These are phyloP conservation scores for Todiramphus saurophagus DNA, from an alignment of 2,113 vertebrate genomes.

Conservation along the genomic window DNA sequence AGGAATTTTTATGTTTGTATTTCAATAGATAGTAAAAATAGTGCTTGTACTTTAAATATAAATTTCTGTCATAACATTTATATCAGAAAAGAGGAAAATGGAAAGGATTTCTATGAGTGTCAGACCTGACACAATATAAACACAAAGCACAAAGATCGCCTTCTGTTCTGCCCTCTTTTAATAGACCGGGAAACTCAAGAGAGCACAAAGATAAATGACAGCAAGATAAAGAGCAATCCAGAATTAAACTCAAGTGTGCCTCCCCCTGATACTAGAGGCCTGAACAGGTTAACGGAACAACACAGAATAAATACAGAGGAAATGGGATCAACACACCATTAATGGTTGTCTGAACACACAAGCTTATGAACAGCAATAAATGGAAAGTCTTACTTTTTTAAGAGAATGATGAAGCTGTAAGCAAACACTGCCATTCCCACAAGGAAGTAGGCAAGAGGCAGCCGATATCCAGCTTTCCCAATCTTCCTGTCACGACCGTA, in stretches of 20 bases:
- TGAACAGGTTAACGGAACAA: not conserved
- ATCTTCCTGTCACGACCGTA: constrained; percentile 90
- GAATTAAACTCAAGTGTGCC: not conserved
- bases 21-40: not conserved
- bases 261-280: not conserved
- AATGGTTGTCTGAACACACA: not conserved
- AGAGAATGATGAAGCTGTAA: constrained; percentile 96
- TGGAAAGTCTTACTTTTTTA: constrained; percentile 85
- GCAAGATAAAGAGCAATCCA: not conserved
- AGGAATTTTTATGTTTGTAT: not conserved
- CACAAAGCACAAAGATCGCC: not conserved
- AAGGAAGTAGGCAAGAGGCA: constrained; percentile 96
- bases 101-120: not conserved
- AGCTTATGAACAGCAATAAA: not conserved
- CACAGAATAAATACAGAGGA: not conserved
- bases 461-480: constrained; percentile 88
- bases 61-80: not conserved
- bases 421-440: constrained; percentile 98
- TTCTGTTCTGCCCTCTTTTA: not conserved
- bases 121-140: not conserved
- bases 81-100: not conserved
- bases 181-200: not conserved
- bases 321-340: not conserved
- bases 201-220: not conserved
- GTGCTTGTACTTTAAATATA: not conserved